These are phyloP conservation scores for Lagodon rhomboides DNA, from an alignment of 2,797 vertebrate species.

Conservation along the genomic window DNA sequence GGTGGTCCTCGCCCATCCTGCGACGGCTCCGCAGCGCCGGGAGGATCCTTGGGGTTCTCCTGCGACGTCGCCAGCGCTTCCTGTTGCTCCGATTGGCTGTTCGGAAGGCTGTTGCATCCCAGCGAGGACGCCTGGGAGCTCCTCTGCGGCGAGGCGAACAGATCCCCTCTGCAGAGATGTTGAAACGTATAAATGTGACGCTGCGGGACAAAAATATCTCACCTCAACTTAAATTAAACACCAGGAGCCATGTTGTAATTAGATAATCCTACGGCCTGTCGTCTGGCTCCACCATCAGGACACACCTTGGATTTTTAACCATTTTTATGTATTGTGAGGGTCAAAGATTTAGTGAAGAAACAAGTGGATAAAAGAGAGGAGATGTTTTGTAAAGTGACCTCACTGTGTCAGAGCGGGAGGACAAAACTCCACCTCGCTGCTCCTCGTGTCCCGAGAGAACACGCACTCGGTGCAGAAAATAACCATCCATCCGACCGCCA, in stretches of 20 bases:
- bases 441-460: conserved; percentile 32
- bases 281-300: not conserved
- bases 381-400: conserved; percentile 30
- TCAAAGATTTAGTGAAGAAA: not conserved
- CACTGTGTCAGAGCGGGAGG: conserved; percentile 37
- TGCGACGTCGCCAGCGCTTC: conserved; percentile 31
- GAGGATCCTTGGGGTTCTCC: conserved; percentile 20
- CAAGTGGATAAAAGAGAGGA: not conserved
- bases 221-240: not conserved
- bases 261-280: not conserved
- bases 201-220: not conserved
- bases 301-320: not conserved
- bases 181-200: not conserved
- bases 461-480: conserved; percentile 49
- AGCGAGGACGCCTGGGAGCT: conserved; percentile 64
- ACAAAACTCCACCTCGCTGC: conserved; percentile 29
- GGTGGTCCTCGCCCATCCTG: conserved; percentile 24
- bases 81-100: conserved; percentile 68
- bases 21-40: conserved; percentile 30
- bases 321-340: too few relatives aligned
- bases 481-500: conserved; percentile 43
- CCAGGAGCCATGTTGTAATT: not conserved
- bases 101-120: conserved; percentile 69
- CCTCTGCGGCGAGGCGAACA: conserved; percentile 82
- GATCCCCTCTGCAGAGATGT: conserved; percentile 78